Evolutionary conservation across 2,888 invertebrate genomes (phyloP), one percentile per base, ranked within the genome.

Genomic region (Hoplodrina ambigua): DNA sequence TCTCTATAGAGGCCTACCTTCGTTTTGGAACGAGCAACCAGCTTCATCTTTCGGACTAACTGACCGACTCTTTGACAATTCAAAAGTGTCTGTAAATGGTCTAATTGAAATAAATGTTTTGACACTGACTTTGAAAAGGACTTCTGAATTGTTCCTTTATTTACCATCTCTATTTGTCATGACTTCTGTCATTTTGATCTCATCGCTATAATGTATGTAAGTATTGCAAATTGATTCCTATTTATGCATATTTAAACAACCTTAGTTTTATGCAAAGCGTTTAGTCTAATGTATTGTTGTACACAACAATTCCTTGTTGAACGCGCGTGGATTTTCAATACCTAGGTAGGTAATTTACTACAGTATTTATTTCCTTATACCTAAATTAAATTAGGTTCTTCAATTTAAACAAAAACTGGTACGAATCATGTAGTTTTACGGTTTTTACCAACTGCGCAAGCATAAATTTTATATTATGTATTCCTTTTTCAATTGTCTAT

Each of bases 241-340:
- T 59, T 4, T 53, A 60, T 78, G 46, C 17, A 77, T 64, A 77
- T 60, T 63, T 49, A 66, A 78, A 82, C 52, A 79, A 55, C 74
- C 82, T 79, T 67, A 82, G 79, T 61, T 78, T 60, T 72, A 82
- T 82, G 74, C 25, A 66, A 79, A 73, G 5, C 41, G 8, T 62
- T 59, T 52, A 59, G 46, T 37, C 20, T 54, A 62, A 65, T 44
- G 19, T 62, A 59, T 53, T 50, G 25, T 59, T 19, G 44, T 56
- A 52, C 20, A 56, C 17, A 57, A 72, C 60, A 58, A 80, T 71
- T 69, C 52, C 37, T 53, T 15, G 44, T 6, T 15, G 8, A 52
- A 84, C 69, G 67, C 64, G 66, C 56, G 10, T 25, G 52, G 82
- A 59, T 41, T 80, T 49, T 44, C 6, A 72, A 81, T 62, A 17